Evolutionary conservation across 35 echinoderm and acorn worm genomes (phyloP).

Genomic region (Amphiura filiformis): DNA sequence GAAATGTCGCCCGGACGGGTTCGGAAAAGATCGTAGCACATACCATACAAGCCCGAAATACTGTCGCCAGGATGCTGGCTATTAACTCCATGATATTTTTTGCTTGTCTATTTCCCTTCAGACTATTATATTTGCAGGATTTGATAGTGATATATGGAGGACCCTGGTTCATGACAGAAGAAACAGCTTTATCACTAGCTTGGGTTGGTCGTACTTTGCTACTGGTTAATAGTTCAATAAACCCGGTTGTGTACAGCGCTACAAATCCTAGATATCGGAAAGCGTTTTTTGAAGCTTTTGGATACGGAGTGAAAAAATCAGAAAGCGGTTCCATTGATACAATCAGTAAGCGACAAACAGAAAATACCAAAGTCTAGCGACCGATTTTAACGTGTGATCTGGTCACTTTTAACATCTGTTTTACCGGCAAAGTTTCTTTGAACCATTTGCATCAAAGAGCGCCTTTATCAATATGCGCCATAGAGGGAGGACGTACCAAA

Average conservation of each 20-base stretch:
- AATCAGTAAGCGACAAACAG: background rate
- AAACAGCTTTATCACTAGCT: background rate
- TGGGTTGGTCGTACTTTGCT: background rate
- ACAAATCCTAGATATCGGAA: background rate
- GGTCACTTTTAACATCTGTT: too few species aligned
- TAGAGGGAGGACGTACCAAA: too few species aligned
- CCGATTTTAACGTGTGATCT: too few species aligned
- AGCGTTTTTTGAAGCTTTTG: background rate
- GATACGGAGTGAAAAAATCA: background rate
- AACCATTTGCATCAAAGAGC: too few species aligned
- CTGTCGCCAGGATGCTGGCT: background rate
- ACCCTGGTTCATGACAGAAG: background rate
- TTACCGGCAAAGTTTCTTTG: too few species aligned
- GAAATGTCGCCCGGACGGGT: too few species aligned
- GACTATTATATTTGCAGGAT: too few species aligned
- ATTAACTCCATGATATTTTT: background rate
- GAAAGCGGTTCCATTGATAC: background rate
- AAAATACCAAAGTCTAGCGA: too few species aligned
- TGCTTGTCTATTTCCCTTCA: background rate
- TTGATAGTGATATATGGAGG: too few species aligned
- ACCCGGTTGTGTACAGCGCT: background rate
- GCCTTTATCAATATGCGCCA: too few species aligned
- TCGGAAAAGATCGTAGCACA: too few species aligned
- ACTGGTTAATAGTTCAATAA: background rate
- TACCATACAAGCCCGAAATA: too few species aligned